phyloP scores from a whole-genome alignment of 2,113 vertebrate genomes.

The Miniopterus natalensis region DNA sequence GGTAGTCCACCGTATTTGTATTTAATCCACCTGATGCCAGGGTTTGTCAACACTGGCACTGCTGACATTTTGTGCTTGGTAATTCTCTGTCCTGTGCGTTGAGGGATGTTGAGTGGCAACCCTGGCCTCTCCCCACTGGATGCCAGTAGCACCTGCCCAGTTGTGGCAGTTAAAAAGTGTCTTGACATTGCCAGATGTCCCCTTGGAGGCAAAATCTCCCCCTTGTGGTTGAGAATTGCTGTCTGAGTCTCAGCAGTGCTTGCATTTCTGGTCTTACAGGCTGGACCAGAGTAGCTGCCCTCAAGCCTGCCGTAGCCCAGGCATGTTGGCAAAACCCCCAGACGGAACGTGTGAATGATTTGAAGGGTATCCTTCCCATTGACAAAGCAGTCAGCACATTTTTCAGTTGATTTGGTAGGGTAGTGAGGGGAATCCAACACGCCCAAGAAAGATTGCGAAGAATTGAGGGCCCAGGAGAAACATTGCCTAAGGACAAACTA shows the following conservation, averaged over 20 bases:
- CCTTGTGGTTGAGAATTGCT: fast-evolving
- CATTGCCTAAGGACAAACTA: fast-evolving
- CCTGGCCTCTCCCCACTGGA: neutral
- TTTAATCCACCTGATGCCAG: fast-evolving
- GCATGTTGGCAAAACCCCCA: fast-evolving
- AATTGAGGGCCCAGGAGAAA: neutral
- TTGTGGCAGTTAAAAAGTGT: neutral
- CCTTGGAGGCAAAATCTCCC: neutral
- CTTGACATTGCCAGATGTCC: neutral
- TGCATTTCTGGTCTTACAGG: fast-evolving
- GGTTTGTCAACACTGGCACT: neutral
- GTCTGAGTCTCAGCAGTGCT: too few relatives aligned
- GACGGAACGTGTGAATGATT: neutral
- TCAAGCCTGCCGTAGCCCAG: fast-evolving
- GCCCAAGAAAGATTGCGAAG: neutral
- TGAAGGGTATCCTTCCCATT: neutral
- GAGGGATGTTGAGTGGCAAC: neutral
- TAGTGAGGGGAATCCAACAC: too few relatives aligned
- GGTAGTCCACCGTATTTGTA: fast-evolving
- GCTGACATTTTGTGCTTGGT: neutral
- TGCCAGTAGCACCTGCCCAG: neutral
- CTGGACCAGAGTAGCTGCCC: neutral
- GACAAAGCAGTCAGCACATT: neutral
- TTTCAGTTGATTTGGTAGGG: neutral
- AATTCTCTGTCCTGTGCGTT: neutral